Evolutionary conservation across 2,113 vertebrate species (phyloP).

Genomic region (Aptenodytes patagonicus): DNA sequence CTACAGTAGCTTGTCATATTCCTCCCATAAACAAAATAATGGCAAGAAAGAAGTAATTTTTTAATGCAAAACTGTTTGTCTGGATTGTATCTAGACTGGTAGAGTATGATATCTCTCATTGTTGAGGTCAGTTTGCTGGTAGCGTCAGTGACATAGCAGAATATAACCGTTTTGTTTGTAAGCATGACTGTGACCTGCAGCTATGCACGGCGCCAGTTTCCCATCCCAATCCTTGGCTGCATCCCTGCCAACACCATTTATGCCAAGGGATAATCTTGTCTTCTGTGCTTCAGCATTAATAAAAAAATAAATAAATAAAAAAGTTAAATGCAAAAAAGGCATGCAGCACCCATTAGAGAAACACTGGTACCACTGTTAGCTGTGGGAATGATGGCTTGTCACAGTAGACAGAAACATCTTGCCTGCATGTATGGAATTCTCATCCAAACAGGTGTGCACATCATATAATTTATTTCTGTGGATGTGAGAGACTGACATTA

Average conservation of each 20-base stretch:
- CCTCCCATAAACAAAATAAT: not conserved
- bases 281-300: not conserved
- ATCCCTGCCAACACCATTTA: not conserved
- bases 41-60: not conserved
- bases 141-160: not conserved
- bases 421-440: not conserved
- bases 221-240: not conserved
- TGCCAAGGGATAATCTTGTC: not conserved
- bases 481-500: not conserved
- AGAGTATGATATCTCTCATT: not conserved
- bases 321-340: not conserved
- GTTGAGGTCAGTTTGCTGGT: not conserved
- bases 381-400: not conserved
- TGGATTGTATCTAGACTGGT: not conserved
- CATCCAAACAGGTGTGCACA: not conserved
- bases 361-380: not conserved
- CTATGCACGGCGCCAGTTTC: not conserved
- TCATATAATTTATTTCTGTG: not conserved
- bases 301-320: not conserved
- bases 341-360: not conserved
- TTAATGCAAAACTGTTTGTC: not conserved
- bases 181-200: not conserved
- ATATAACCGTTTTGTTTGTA: not conserved
- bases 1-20: not conserved
- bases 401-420: not conserved